Conservation (phyloP, 2,797 vertebrate genomes). For the Takifugu ocellatus region DNA sequence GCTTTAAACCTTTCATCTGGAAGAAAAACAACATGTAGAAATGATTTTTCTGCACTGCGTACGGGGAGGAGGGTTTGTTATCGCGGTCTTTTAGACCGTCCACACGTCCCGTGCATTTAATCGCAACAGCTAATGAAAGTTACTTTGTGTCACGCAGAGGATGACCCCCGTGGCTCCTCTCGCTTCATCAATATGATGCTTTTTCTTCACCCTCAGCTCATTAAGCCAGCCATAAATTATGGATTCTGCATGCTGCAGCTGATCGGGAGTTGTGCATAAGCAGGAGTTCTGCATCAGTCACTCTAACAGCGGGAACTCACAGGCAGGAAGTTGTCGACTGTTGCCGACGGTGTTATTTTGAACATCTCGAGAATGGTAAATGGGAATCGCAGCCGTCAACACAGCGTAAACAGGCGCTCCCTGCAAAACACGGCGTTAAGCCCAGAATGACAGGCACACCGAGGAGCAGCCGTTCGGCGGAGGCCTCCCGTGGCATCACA, state of each 20-base stretch:
- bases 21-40: background rate
- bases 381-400: conserved; percentile 26
- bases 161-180: conserved; percentile 41
- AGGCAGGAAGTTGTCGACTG: background rate
- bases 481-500: conserved; percentile 5
- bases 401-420: conserved; percentile 19
- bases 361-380: conserved; percentile 18
- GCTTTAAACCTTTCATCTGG: conserved; percentile 17
- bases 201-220: conserved; percentile 53
- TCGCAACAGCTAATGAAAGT: conserved; percentile 52
- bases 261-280: conserved; percentile 37
- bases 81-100: conserved; percentile 22
- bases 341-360: conserved; percentile 26
- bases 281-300: conserved; percentile 11
- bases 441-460: conserved; percentile 13
- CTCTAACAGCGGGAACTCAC: conserved; percentile 29
- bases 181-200: conserved; percentile 55
- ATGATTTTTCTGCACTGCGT: conserved; percentile 23
- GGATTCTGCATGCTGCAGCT: conserved; percentile 46
- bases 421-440: conserved; percentile 6
- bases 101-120: conserved; percentile 38
- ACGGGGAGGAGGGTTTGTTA: conserved; percentile 15
- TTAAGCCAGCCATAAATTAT: conserved; percentile 57
- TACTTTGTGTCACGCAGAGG: conserved; percentile 42
- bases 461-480: conserved; percentile 14